phyloP scores from a whole-genome alignment of 2,888 invertebrate genomes.

The Helicoverpa assulta region DNA sequence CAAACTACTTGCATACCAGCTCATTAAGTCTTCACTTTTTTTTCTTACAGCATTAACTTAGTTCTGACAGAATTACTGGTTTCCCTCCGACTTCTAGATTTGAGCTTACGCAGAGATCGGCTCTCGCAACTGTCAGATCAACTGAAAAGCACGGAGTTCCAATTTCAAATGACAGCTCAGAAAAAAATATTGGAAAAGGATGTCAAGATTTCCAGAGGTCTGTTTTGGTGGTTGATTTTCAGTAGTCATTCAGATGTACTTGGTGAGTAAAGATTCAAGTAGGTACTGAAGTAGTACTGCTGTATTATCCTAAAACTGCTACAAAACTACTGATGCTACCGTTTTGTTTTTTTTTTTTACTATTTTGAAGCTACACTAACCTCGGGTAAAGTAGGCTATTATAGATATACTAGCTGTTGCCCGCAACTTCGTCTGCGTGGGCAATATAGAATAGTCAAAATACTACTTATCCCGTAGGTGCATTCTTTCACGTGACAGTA shows the following conservation, averaged over 20 bases:
- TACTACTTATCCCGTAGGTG: no score
- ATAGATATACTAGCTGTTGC: no score
- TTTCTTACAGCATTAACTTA: conserved; percentile 71
- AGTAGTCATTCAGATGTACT: conserved; percentile 62
- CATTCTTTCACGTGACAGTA: no score
- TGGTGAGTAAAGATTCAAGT: conserved; percentile 59
- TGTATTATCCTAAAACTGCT: no score
- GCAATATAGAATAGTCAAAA: no score
- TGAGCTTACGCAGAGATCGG: conserved; percentile 65
- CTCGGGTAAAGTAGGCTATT: no score
- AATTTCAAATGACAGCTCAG: conserved; percentile 55
- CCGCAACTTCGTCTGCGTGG: no score
- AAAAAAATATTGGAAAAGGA: conserved; percentile 64
- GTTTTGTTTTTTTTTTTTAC: no score
- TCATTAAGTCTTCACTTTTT: no score
- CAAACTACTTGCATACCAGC: no score
- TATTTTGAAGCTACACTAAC: no score
- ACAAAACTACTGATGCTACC: no score
- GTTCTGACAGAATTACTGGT: conserved; percentile 71
- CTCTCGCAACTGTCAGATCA: conserved; percentile 66
- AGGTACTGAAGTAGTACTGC: neutral
- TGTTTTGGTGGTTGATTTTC: conserved; percentile 62
- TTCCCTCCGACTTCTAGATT: conserved; percentile 71
- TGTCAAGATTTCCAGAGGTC: conserved; percentile 60
- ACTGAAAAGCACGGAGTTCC: conserved; percentile 67